Percentiles rank a stretch among this genome's conserved stretches.
These are phyloP conservation scores for Barnardius zonarius DNA, from an alignment of 2,113 vertebrate species.

Conservation along the genomic window DNA sequence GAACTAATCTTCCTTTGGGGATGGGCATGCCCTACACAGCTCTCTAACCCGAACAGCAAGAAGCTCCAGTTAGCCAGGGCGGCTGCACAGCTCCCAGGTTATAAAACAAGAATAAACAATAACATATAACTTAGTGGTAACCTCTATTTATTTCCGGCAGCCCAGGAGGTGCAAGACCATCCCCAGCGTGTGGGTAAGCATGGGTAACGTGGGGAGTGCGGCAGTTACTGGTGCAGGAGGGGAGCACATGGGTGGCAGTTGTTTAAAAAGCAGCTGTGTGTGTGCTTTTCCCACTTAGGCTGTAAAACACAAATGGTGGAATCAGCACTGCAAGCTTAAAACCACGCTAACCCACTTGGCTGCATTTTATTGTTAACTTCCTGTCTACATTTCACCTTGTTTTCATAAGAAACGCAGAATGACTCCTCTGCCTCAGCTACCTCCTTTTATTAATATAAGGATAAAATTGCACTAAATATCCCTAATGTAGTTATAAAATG, in stretches of 20 bases:
- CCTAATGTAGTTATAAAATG: slow-evolving; percentile 65
- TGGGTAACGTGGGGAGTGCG: not conserved
- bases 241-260: slow-evolving; percentile 34
- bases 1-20: slow-evolving; percentile 48
- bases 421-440: not conserved
- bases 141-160: not conserved
- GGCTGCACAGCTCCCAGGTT: not conserved
- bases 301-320: slow-evolving; percentile 44
- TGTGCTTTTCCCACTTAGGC: slow-evolving; percentile 31
- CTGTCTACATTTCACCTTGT: not conserved
- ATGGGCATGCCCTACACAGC: not conserved
- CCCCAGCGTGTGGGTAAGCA: not conserved
- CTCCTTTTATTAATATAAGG: slow-evolving; percentile 20
- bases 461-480: slow-evolving; percentile 48
- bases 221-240: not conserved
- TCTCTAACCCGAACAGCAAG: fast-evolving
- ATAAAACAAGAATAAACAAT: slow-evolving; percentile 35
- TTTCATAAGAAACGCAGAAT: not conserved
- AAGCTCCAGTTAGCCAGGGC: not conserved
- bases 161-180: not conserved
- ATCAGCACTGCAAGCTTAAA: slow-evolving; percentile 14
- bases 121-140: not conserved
- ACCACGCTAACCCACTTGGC: slow-evolving; percentile 13
- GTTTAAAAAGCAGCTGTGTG: slow-evolving; percentile 15
- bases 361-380: slow-evolving; percentile 28